These are phyloP conservation scores for Fragum fragum DNA, from an alignment of 2,888 invertebrate genomes.

Conservation along the genomic window DNA sequence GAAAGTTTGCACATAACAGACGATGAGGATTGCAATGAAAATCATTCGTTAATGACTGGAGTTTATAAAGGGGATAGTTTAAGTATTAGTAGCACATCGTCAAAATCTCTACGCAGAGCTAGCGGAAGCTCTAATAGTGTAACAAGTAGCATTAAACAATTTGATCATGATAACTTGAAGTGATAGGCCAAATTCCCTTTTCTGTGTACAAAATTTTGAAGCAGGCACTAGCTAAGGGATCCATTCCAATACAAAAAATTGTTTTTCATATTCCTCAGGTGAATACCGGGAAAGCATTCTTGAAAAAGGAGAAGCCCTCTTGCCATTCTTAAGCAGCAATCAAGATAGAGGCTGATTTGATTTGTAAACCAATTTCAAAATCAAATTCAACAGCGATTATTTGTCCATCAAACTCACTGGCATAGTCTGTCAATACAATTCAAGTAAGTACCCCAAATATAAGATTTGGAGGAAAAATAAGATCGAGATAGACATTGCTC, in stretches of 20 bases:
- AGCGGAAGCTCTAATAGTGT: constrained; percentile 40
- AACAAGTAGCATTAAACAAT: constrained; percentile 48
- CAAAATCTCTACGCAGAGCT: constrained; percentile 53
- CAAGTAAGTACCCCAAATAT: neutral
- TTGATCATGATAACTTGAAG: constrained; percentile 20
- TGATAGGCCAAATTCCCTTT: neutral
- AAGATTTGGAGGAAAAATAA: neutral
- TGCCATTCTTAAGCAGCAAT: too few relatives aligned
- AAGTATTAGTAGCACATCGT: constrained; percentile 28
- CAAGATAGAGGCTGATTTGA: too few relatives aligned
- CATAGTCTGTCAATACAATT: neutral
- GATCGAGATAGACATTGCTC: too few relatives aligned
- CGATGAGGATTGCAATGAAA: constrained; percentile 77
- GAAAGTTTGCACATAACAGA: constrained; percentile 70
- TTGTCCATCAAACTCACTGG: neutral
- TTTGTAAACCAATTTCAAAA: too few relatives aligned
- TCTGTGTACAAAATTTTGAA: neutral
- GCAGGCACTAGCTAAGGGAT: neutral
- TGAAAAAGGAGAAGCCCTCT: too few relatives aligned
- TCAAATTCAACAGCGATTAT: too few relatives aligned
- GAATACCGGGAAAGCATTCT: too few relatives aligned
- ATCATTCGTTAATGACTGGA: constrained; percentile 76
- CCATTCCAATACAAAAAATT: too few relatives aligned
- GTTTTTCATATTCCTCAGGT: too few relatives aligned
- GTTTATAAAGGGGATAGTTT: constrained; percentile 37